Evolutionary conservation across 2,888 invertebrate species (phyloP).

Genomic region (Stenolophus ochropezus): DNA sequence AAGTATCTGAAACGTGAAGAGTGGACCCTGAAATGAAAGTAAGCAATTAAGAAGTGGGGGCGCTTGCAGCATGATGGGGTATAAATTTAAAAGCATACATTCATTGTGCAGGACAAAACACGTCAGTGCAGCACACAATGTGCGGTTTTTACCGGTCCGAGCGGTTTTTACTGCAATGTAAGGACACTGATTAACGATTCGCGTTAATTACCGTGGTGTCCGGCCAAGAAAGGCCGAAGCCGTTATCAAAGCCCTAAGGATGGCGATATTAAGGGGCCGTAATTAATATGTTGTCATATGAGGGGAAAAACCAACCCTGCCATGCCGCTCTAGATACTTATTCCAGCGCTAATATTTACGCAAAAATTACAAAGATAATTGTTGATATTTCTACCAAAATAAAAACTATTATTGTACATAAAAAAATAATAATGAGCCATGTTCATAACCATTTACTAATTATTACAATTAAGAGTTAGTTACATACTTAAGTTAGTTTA

Average conservation of each 20-base stretch:
- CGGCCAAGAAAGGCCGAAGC: conserved; percentile 57
- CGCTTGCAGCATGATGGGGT: background rate
- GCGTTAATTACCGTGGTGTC: conserved; percentile 69
- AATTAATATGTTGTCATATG: conserved; percentile 56
- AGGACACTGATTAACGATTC: conserved; percentile 67
- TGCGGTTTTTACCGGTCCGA: conserved; percentile 50
- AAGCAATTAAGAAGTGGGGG: no score
- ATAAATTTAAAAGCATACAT: background rate
- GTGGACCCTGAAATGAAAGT: background rate
- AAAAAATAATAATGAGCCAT: no score
- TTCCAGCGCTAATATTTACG: background rate
- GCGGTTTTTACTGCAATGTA: conserved; percentile 52
- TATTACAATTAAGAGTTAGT: no score
- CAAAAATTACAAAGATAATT: background rate
- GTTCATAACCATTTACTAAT: no score
- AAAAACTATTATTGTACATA: no score
- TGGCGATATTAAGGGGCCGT: conserved; percentile 50
- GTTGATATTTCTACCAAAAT: no score
- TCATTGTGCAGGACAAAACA: conserved; percentile 28
- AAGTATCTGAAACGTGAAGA: no score
- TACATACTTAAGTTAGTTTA: no score
- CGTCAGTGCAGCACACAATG: conserved; percentile 41
- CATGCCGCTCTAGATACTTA: background rate
- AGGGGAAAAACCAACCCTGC: background rate
- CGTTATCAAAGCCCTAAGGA: conserved; percentile 42